A percentile compares a stretch with the other conserved stretches of the same genome.
Evolutionary conservation across 2,888 invertebrate species (phyloP).

Genomic region (Drosophila ezoana): DNA sequence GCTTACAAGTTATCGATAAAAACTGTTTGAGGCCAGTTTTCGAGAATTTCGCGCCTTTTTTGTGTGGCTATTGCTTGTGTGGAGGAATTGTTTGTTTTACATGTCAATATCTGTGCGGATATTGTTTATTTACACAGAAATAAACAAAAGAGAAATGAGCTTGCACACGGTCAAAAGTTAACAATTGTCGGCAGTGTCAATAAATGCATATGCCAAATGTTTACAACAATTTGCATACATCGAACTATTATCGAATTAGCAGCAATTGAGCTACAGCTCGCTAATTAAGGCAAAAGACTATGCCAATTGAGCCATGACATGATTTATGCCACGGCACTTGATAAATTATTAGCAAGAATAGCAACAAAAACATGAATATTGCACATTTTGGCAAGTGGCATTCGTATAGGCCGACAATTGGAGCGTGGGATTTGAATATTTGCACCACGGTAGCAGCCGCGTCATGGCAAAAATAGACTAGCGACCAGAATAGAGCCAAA

Average conservation of each 20-base stretch:
- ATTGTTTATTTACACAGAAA: constrained; percentile 36
- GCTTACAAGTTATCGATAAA: constrained; percentile 4
- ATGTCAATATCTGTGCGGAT: constrained; percentile 23
- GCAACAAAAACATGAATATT: constrained; percentile 34
- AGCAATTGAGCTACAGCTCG: constrained; percentile 43
- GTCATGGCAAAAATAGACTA: constrained; percentile 62
- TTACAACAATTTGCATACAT: constrained; percentile 45
- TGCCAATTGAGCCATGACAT: constrained; percentile 65
- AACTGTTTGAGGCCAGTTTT: too few relatives aligned
- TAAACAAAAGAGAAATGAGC: constrained; percentile 45
- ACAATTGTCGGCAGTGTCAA: constrained; percentile 50
- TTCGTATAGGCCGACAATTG: constrained; percentile 48
- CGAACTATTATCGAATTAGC: constrained; percentile 54
- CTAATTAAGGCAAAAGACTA: constrained; percentile 50
- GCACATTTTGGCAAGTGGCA: constrained; percentile 57
- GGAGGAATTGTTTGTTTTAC: constrained; percentile 28
- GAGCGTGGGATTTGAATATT: constrained; percentile 58
- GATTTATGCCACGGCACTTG: constrained; percentile 61
- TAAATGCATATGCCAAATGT: constrained; percentile 44
- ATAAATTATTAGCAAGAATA: constrained; percentile 59
- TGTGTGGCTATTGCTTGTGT: constrained; percentile 14
- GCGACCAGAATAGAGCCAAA: constrained; percentile 23
- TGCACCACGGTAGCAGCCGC: constrained; percentile 64
- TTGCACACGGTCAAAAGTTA: constrained; percentile 41
- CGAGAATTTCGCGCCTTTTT: constrained; percentile 4